A percentile compares a stretch with the other conserved stretches of the same genome.
phyloP scores from a whole-genome alignment of 1,140 invertebrate species.

The Cyrtorhinus lividipennis region DNA sequence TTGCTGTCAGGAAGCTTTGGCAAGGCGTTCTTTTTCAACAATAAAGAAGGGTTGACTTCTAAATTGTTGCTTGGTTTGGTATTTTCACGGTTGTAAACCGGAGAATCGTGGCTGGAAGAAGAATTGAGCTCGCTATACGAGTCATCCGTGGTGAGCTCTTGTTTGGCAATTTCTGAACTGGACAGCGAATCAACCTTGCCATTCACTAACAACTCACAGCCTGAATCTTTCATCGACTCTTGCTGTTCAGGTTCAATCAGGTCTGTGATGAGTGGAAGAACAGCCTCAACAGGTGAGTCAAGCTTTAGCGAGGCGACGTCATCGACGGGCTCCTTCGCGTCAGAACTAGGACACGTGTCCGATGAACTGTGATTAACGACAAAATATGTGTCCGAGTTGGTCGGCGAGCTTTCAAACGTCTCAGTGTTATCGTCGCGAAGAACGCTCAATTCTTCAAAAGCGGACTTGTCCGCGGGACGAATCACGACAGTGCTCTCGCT shows the following conservation, averaged over 20 bases:
- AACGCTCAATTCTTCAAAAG: not conserved
- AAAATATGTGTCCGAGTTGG: not conserved
- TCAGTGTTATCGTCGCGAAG: not conserved
- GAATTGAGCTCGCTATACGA: conserved; percentile 1
- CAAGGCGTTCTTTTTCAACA: not conserved
- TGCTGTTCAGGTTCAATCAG: not conserved
- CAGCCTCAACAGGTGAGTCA: not conserved
- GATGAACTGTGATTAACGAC: not conserved
- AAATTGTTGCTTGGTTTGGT: not conserved
- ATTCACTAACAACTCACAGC: not conserved
- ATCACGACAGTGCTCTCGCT: not conserved
- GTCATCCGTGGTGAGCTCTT: not conserved
- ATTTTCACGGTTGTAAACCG: not conserved
- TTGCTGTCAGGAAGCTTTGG: not conserved
- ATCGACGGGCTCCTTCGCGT: not conserved
- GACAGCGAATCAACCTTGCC: not conserved
- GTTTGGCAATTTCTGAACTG: not conserved
- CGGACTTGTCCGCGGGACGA: not conserved
- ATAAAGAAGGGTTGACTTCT: not conserved
- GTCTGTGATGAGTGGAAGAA: not conserved
- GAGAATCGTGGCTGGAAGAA: not conserved
- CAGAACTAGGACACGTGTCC: not conserved
- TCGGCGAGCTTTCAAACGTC: not conserved
- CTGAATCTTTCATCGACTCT: not conserved
- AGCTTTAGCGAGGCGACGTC: not conserved